These are phyloP conservation scores for Hydriomena furcata DNA, from an alignment of 2,888 invertebrate species.

Conservation along the genomic window DNA sequence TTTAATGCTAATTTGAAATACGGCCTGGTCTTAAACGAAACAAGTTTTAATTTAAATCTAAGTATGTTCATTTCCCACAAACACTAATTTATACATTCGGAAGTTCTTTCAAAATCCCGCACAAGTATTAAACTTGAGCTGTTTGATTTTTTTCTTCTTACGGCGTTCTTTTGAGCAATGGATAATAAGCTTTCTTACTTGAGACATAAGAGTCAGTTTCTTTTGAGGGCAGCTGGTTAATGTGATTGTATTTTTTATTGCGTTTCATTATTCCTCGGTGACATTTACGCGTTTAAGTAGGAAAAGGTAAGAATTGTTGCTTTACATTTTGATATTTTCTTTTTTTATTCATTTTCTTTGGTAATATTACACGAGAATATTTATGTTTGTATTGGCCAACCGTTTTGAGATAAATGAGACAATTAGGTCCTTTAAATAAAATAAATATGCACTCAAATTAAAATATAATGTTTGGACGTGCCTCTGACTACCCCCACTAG, in stretches of 20 bases:
- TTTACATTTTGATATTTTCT: constrained; percentile 22
- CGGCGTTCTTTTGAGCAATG: background rate
- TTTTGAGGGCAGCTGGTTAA: constrained; percentile 35
- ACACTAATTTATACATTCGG: constrained; percentile 22
- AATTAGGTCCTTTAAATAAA: too few species aligned
- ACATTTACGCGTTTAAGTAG: constrained; percentile 39
- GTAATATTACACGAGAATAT: background rate
- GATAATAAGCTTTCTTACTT: constrained; percentile 8
- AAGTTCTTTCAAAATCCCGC: constrained; percentile 20
- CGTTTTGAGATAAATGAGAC: too few species aligned
- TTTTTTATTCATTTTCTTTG: constrained; percentile 6
- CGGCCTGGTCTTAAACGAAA: too few species aligned
- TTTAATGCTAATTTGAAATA: too few species aligned
- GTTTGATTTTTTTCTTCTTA: constrained; percentile 20
- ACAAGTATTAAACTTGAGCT: constrained; percentile 16
- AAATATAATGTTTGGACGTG: too few species aligned
- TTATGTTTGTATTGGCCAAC: background rate
- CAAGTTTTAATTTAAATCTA: constrained; percentile 1
- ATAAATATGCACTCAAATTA: too few species aligned
- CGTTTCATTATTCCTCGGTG: constrained; percentile 51
- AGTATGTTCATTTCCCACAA: constrained; percentile 6
- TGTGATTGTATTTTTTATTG: constrained; percentile 55
- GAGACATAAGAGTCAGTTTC: constrained; percentile 23
- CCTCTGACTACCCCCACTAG: too few species aligned
- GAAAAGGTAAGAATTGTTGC: constrained; percentile 26